Evolutionary conservation across 2,113 vertebrate species (phyloP).

Genomic region (Rhinoderma darwinii): DNA sequence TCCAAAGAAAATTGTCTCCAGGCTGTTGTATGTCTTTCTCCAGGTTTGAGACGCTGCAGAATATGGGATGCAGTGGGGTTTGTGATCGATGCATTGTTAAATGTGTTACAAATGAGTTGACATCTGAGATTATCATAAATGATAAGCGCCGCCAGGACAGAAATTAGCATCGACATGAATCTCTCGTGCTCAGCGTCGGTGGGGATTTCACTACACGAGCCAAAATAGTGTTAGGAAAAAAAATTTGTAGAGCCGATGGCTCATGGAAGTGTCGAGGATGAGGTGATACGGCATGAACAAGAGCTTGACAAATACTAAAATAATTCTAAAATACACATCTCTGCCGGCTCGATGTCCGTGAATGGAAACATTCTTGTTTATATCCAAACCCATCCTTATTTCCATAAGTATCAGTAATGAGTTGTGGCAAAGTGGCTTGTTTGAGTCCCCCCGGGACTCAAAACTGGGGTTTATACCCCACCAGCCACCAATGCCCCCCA

Average conservation of each 20-base stretch:
- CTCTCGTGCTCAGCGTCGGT: conserved; percentile 7
- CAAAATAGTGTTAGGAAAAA: background rate
- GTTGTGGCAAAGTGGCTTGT: no score
- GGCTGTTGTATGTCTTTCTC: background rate
- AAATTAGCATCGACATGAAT: conserved; percentile 54
- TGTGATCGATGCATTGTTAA: conserved; percentile 52
- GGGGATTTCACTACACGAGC: conserved; percentile 27
- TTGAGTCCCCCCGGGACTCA: no score
- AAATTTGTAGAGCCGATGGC: background rate
- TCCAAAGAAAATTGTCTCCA: background rate
- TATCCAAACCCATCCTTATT: no score
- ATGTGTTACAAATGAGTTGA: conserved; percentile 58
- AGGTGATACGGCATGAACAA: conserved; percentile 8
- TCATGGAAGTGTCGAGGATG: background rate
- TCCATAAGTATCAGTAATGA: no score
- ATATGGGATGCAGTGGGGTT: conserved; percentile 14
- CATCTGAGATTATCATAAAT: conserved; percentile 59
- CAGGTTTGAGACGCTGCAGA: background rate
- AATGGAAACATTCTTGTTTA: no score
- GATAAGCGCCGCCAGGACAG: conserved; percentile 45
- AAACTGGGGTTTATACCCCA: no score
- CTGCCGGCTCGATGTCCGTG: background rate
- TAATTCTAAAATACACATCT: background rate
- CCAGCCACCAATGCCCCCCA: no score
- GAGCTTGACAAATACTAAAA: background rate